Evolutionary conservation across 2,888 invertebrate genomes (phyloP), one percentile per base, ranked within the genome.

Genomic region (Cheilosia soror): DNA sequence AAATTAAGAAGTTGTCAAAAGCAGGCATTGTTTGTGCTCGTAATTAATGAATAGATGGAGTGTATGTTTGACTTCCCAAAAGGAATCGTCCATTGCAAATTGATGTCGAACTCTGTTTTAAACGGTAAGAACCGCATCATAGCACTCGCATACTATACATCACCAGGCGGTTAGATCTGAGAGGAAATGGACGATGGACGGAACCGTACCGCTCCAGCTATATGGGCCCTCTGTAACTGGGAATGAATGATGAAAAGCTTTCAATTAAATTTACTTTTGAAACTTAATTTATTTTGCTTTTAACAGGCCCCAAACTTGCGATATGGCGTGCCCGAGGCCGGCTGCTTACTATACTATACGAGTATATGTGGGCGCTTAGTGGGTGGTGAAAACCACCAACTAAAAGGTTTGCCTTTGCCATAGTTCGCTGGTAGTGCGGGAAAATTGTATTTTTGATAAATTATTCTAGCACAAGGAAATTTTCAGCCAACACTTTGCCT

Each of bases 251-350:
- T 85, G 84, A 80, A 85, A 85, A 76, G 84, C 80, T 80, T 85
- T 80, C 84, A 85, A 80, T 85, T 85, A 85, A 80, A 80, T 85
- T 85, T 76, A 85, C 84, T 85, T 84, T 85, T 75, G 80, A 85
- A 85, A 85, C 76, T 85, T 85, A 85, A 85, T 85, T 85, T 85
- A 85, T 80, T 85, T 85, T 85, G 80, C 84, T 85, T 85, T 85
- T 85, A 85, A 71, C 75, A 65, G 66, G 65, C 9, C 47, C 66
- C 49, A 25, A 40, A 44, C 68, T 79, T 78, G 47, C 60, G 42
- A 57, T 29, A 69, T 69, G 57, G 69, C 49, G 53, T 66, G 51
- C 53, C 55, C 5, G 29, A 13, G n/a, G 20, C n/a, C 13, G 5
- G 0, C 4, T 5, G 51, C 44, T 47, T 47, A 11, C 47, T 57